Evolutionary conservation across 2,888 invertebrate species (phyloP), one percentile per base, ranked within the genome.

Genomic region (Tridacna crocea): DNA sequence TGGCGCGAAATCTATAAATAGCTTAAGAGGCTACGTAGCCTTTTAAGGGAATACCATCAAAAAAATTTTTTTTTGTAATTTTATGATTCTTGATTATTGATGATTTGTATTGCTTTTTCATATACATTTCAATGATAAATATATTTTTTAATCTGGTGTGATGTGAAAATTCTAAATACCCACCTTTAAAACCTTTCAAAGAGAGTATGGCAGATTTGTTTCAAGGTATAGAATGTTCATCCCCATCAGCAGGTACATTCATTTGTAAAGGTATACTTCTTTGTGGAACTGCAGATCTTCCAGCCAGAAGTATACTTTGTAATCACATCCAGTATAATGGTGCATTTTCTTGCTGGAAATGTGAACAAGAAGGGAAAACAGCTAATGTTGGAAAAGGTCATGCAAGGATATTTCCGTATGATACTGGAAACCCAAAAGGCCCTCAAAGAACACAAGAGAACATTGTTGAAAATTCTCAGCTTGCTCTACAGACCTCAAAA

Each of bases 131-230:
- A n/a, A n/a, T n/a, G n/a, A n/a, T n/a, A n/a, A n/a, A n/a, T n/a
- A n/a, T n/a, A n/a, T n/a, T n/a, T n/a, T n/a, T n/a, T n/a, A n/a
- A n/a, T n/a, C n/a, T n/a, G n/a, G n/a, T n/a, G n/a, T n/a, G n/a
- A n/a, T n/a, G n/a, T n/a, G n/a, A n/a, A n/a, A n/a, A n/a, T n/a
- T n/a, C n/a, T n/a, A n/a, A n/a, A n/a, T n/a, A n/a, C n/a, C n/a
- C n/a, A n/a, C n/a, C n/a, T n/a, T n/a, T n/a, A n/a, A n/a, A n/a
- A n/a, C n/a, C n/a, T n/a, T n/a, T n/a, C n/a, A n/a, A 77, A 72
- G 24, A 65, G 73, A 46, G 11, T 66, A 47, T 79, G 76, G 11
- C 73, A 80, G 17, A 77, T 65, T 19, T 85, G 51, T 51, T 51
- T 51, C 13, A 51, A 51, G 51, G 51, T 11, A 51, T 51, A 51